Percentiles rank a stretch among this genome's conserved stretches.
Conservation (phyloP, 2,113 vertebrate genomes). For the Diadophis punctatus region DNA sequence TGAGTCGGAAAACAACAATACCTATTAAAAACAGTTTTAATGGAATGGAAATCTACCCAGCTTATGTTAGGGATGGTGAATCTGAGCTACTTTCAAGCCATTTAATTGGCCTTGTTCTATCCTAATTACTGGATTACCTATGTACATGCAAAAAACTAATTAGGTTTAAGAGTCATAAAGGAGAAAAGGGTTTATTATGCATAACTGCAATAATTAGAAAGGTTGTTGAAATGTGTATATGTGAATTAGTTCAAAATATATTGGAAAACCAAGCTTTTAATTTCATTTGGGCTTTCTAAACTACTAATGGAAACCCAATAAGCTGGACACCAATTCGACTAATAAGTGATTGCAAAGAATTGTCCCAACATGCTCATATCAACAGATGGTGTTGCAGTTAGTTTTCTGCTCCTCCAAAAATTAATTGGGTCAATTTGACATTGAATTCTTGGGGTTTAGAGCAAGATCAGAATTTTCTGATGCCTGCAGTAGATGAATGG, state of each 20-base stretch:
- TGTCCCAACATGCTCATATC: background rate
- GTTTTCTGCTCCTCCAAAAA: background rate
- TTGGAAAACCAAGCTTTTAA: background rate
- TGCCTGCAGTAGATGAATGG: background rate
- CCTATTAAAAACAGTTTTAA: constrained; percentile 1
- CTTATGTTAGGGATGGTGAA: background rate
- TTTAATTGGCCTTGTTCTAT: background rate
- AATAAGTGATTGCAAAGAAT: background rate
- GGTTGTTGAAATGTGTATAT: background rate
- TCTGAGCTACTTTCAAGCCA: background rate
- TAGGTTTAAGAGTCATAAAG: background rate
- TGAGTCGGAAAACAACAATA: background rate
- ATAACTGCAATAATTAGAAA: background rate
- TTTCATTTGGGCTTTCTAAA: background rate
- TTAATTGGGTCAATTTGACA: background rate
- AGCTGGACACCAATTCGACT: background rate
- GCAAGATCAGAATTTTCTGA: background rate
- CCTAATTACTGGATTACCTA: background rate
- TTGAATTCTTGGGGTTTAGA: background rate
- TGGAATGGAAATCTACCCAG: background rate
- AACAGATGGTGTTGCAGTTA: background rate
- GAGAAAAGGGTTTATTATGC: background rate
- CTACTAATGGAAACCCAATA: background rate
- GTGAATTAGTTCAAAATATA: background rate
- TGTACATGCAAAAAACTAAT: background rate